These are phyloP conservation scores for Zonitis immaculata DNA, from an alignment of 2,888 invertebrate species.

Conservation along the genomic window DNA sequence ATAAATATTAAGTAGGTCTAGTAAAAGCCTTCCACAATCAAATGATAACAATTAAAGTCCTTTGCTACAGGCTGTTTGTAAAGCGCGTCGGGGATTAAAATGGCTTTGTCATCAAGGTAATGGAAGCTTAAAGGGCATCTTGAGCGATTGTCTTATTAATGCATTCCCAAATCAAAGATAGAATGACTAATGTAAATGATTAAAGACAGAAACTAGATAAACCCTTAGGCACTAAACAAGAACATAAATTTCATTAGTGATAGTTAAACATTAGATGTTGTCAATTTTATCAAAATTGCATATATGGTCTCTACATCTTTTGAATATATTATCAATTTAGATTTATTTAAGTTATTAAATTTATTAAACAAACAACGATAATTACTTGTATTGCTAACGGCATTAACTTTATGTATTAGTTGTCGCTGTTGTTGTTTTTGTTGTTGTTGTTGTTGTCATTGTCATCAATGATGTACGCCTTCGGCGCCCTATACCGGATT, in stretches of 20 bases:
- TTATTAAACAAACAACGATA: slow-evolving; percentile 38
- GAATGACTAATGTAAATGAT: slow-evolving; percentile 46
- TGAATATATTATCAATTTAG: slow-evolving; percentile 23
- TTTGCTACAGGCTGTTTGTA: slow-evolving; percentile 37
- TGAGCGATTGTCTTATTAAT: slow-evolving; percentile 47
- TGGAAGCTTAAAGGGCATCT: slow-evolving; percentile 43
- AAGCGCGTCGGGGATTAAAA: slow-evolving; percentile 44
- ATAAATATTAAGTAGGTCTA: slow-evolving; percentile 39
- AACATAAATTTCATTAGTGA: neutral
- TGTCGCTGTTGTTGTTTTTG: too few species aligned
- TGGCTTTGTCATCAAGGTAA: slow-evolving; percentile 49
- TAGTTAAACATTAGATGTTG: neutral
- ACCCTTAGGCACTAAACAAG: slow-evolving; percentile 7
- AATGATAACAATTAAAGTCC: slow-evolving; percentile 47
- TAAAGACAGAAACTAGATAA: slow-evolving; percentile 17
- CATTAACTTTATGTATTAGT: too few species aligned
- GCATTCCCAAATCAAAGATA: slow-evolving; percentile 48
- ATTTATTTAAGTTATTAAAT: slow-evolving; percentile 45
- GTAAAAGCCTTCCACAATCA: slow-evolving; percentile 24
- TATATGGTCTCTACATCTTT: neutral
- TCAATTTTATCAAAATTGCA: neutral
- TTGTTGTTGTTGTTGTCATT: slow-evolving; percentile 32
- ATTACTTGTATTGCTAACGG: slow-evolving; percentile 38
- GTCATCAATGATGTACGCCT: slow-evolving; percentile 30
- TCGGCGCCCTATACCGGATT: slow-evolving; percentile 29